Conservation (phyloP, 1,140 invertebrate species). For the Maconellicoccus hirsutus region DNA sequence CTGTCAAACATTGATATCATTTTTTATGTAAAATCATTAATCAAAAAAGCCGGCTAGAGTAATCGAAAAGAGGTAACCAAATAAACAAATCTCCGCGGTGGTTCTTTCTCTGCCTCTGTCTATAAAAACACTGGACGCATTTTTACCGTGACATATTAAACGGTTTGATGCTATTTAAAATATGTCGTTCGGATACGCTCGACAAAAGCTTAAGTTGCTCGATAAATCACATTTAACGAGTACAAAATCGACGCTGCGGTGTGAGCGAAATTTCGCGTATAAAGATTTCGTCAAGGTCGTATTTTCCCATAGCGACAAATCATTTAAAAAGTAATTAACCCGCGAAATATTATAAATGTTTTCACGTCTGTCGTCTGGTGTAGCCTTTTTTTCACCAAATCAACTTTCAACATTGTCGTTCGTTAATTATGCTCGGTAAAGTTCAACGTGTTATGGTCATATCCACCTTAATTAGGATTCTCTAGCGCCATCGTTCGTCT, state of each 20-base stretch:
- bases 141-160: constrained; percentile 1
- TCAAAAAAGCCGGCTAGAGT: not conserved
- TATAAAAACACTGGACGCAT: not conserved
- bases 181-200: not conserved
- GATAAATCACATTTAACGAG: constrained; percentile 5
- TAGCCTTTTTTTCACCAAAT: too few relatives aligned
- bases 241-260: not conserved
- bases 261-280: too few relatives aligned
- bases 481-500: too few relatives aligned
- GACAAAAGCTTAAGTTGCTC: not conserved
- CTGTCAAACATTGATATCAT: constrained; percentile 19
- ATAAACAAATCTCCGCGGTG: constrained; percentile 2
- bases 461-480: too few relatives aligned
- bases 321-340: too few relatives aligned
- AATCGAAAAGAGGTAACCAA: not conserved
- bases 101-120: not conserved
- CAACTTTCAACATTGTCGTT: too few relatives aligned
- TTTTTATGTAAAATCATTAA: constrained; percentile 15
- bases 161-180: not conserved
- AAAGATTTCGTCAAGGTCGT: too few relatives aligned
- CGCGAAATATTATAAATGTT: too few relatives aligned
- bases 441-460: too few relatives aligned
- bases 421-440: too few relatives aligned
- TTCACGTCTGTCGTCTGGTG: too few relatives aligned
- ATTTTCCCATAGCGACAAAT: too few relatives aligned